Evolutionary conservation across 1,140 invertebrate genomes (phyloP).

Genomic region (Wiebesia pumilae): DNA sequence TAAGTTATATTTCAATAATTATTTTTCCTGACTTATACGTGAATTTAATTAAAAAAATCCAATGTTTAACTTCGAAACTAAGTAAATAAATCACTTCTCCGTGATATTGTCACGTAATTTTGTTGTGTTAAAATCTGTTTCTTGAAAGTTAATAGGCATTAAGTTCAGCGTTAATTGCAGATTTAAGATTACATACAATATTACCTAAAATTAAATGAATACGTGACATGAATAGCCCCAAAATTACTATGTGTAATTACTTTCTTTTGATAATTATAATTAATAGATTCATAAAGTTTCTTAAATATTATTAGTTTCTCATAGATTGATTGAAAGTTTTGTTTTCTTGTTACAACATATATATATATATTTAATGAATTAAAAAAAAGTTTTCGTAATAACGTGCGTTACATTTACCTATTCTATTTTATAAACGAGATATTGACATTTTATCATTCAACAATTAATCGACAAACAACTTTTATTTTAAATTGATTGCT

Average conservation of each 20-base stretch:
- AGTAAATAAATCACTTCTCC: constrained; percentile 6
- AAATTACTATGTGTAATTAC: background rate
- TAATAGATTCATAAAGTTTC: background rate
- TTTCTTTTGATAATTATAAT: background rate
- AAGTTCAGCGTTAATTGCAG: constrained; percentile 6
- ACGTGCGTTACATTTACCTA: too few species aligned
- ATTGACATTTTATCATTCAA: too few species aligned
- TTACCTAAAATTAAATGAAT: constrained; percentile 32
- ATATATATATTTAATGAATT: too few species aligned
- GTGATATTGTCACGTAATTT: constrained; percentile 39
- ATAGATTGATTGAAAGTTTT: too few species aligned
- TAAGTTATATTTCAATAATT: background rate
- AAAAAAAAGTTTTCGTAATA: too few species aligned
- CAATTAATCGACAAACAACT: too few species aligned
- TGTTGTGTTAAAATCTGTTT: constrained; percentile 24
- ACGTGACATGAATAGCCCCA: background rate
- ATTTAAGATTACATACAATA: constrained; percentile 29
- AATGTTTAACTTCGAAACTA: background rate
- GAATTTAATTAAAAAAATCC: too few species aligned
- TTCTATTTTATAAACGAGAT: too few species aligned
- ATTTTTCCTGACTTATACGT: background rate
- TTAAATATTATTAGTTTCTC: too few species aligned
- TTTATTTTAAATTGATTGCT: too few species aligned
- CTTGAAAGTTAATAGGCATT: constrained; percentile 26
- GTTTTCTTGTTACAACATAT: too few species aligned